Evolutionary conservation across 2,888 invertebrate species (phyloP).

Genomic region (Corbicula japonica): DNA sequence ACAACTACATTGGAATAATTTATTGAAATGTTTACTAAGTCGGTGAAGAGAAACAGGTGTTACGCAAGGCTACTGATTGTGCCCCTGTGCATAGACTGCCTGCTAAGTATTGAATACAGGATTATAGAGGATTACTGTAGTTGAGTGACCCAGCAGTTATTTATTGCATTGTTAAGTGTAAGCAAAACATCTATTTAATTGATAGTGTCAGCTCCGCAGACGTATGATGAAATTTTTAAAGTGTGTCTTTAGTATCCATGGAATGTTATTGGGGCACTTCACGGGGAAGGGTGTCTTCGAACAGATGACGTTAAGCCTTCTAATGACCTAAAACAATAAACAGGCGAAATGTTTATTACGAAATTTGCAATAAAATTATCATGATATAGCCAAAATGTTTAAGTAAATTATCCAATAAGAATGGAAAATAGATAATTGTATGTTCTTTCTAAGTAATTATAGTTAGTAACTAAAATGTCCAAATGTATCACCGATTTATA

Average conservation of each 20-base stretch:
- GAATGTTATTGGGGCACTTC: too few species aligned
- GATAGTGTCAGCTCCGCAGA: constrained; percentile 1
- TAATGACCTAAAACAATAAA: too few species aligned
- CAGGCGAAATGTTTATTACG: too few species aligned
- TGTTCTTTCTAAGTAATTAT: too few species aligned
- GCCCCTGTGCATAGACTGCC: neutral
- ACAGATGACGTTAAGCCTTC: too few species aligned
- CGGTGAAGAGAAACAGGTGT: constrained; percentile 11
- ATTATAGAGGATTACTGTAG: constrained; percentile 6
- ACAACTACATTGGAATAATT: constrained; percentile 15
- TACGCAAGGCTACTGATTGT: constrained; percentile 6
- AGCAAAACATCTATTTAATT: constrained; percentile 24
- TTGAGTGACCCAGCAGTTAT: constrained; percentile 15
- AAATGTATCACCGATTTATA: too few species aligned
- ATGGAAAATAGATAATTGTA: too few species aligned
- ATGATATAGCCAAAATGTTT: too few species aligned
- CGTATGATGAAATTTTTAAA: constrained; percentile 3
- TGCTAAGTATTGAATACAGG: constrained; percentile 13
- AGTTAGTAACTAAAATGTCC: too few species aligned
- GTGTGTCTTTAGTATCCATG: constrained; percentile 5
- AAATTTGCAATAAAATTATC: too few species aligned
- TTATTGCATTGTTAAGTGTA: constrained; percentile 38
- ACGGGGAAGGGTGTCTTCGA: too few species aligned
- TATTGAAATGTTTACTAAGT: constrained; percentile 1
- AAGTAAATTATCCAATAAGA: too few species aligned